phyloP scores from a whole-genome alignment of 1,140 invertebrate species.

The Zelostemma sp. region DNA sequence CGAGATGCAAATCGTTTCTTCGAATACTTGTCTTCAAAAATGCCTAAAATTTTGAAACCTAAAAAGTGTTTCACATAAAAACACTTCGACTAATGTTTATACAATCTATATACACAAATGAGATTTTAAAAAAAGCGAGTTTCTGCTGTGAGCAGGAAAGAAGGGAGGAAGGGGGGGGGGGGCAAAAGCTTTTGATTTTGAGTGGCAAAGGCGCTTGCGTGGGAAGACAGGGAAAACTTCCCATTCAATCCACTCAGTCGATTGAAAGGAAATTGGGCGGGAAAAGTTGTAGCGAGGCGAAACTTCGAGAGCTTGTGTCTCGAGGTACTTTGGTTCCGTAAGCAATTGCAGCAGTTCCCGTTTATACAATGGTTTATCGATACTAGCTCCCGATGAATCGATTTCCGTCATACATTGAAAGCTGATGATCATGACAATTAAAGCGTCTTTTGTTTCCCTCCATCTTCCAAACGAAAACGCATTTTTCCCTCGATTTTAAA shows the following conservation, averaged over 20 bases:
- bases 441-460: constrained; percentile 10
- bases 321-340: constrained; percentile 27
- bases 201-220: constrained; percentile 21
- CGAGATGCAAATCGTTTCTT: too few species aligned
- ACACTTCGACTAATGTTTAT: too few species aligned
- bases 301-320: constrained; percentile 16
- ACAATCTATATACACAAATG: too few species aligned
- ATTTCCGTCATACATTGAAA: constrained; percentile 23
- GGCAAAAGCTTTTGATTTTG: constrained; percentile 21
- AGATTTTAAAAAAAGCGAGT: too few species aligned
- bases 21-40: too few species aligned
- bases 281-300: constrained; percentile 15
- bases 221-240: constrained; percentile 20
- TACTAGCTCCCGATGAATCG: constrained; percentile 23
- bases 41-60: too few species aligned
- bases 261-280: constrained; percentile 41
- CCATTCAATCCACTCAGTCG: constrained; percentile 30
- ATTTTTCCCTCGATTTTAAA: too few species aligned
- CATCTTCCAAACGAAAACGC: not conserved
- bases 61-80: too few species aligned
- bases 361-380: constrained; percentile 25
- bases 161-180: too few species aligned
- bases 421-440: constrained; percentile 28
- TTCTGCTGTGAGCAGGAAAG: too few species aligned
- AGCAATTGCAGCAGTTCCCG: constrained; percentile 28